A percentile compares a stretch with the other conserved stretches of the same genome.
Evolutionary conservation across 2,113 vertebrate genomes (phyloP).

Genomic region (Epinephelus fuscoguttatus): DNA sequence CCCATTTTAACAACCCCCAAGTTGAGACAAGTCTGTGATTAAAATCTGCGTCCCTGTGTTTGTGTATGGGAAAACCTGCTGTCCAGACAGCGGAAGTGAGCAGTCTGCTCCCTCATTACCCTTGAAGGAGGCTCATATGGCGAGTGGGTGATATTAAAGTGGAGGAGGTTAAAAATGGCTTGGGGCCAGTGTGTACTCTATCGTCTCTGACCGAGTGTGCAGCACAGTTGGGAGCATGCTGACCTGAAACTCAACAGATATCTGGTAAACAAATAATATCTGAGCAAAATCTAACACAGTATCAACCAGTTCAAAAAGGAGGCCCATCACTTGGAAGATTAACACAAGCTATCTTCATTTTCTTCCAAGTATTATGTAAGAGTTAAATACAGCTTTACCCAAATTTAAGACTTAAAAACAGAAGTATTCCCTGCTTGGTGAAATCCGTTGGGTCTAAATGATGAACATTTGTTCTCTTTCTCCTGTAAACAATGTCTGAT

Average conservation of each 20-base stretch:
- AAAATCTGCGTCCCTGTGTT: conserved; percentile 58
- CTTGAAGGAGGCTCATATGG: conserved; percentile 72
- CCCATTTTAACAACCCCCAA: conserved; percentile 51
- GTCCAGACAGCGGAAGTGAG: conserved; percentile 76
- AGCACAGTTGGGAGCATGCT: conserved; percentile 2
- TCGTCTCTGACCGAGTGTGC: conserved; percentile 6
- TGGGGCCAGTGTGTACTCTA: conserved; percentile 44
- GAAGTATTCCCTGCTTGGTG: not conserved
- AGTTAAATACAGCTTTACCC: not conserved
- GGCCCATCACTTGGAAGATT: not conserved
- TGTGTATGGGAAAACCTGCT: conserved; percentile 66
- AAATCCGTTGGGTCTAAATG: conserved; percentile 8
- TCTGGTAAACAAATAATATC: not conserved
- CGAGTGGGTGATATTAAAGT: conserved; percentile 76
- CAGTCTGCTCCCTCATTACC: conserved; percentile 68
- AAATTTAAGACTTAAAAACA: not conserved
- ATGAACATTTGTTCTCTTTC: conserved; percentile 19
- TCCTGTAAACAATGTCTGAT: conserved; percentile 9
- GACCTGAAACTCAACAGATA: conserved; percentile 30
- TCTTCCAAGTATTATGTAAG: conserved; percentile 11
- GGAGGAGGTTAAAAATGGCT: conserved; percentile 63
- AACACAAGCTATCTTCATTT: not conserved
- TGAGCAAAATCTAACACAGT: not conserved
- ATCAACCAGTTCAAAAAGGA: not conserved
- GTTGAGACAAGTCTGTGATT: conserved; percentile 69